Evolutionary conservation across 2,113 vertebrate genomes (phyloP), one percentile per base, ranked within the genome.

Genomic region (Macaca mulatta): DNA sequence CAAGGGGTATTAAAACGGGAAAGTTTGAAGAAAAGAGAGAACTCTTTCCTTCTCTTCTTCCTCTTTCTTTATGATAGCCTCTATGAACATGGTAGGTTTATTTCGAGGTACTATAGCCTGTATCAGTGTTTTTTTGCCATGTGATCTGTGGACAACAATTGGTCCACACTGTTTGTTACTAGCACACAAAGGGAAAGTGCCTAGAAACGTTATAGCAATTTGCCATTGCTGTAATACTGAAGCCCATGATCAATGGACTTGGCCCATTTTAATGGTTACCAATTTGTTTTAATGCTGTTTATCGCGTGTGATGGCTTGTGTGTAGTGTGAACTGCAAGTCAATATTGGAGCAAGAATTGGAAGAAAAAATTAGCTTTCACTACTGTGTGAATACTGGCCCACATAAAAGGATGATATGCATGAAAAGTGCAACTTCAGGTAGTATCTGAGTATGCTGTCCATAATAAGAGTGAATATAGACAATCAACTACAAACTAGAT

Each of bases 61-160:
- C 30, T 50, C 17, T 45, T 89, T 13, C 4, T 27, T 38, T 45
- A 13, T 6, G 27, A 22, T 35, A 64, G 72, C 55, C n/a, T 40
- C 59, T 67, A 35, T 23, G 38, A 81, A 45, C 43, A 72, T 3
- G 5, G 3, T n/a, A 55, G 45, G 8, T 5, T 64, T 70, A 75
- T 45, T 74, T 8, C 18, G 6, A 1, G 27, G 45, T 38, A 50
- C 20, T 30, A 9, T 55, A 30, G 0, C 10, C 2, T 48, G 0
- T 17, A 20, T 8, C 30, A 17, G 0, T 16, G 3, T 22, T 50
- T 22, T 22, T 14, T 88, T 40, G 2, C 11, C 18, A 8, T 22
- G 8, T 70, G 43, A 22, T 77, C 75, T 57, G 38, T 64, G 16
- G 2, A 38, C 4, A 25, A 10, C 1, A 50, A 9, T 20, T 78